A percentile compares a stretch with the other conserved stretches of the same genome.
Evolutionary conservation across 2,113 vertebrate genomes (phyloP).

Genomic region (Cynoglossus semilaevis): DNA sequence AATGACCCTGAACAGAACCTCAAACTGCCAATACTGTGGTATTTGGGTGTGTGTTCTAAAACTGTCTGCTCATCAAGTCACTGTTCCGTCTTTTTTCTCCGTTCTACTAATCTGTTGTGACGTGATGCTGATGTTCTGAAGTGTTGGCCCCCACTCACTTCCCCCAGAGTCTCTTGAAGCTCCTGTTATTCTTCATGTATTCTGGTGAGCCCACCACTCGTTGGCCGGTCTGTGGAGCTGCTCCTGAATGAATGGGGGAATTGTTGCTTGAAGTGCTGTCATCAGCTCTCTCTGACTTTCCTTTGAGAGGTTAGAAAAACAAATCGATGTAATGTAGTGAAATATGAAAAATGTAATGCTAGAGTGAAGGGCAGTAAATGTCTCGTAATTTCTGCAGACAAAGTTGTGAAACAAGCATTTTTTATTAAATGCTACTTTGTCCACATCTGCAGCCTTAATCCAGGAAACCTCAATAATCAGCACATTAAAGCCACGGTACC

Average conservation of each 20-base stretch:
- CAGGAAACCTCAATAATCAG: no score
- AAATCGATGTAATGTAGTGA: not conserved
- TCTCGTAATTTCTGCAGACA: conserved; percentile 16
- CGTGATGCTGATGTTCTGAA: not conserved
- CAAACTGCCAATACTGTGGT: not conserved
- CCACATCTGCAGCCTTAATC: not conserved
- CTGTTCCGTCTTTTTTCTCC: not conserved
- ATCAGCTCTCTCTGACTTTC: conserved; percentile 77
- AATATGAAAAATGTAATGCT: no score
- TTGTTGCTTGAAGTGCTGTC: conserved; percentile 77
- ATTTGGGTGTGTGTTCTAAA: not conserved
- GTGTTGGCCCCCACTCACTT: conserved; percentile 81
- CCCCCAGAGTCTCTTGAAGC: conserved; percentile 95
- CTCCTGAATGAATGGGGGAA: conserved; percentile 79
- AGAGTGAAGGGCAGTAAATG: no score
- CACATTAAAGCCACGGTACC: no score
- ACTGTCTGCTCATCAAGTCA: not conserved
- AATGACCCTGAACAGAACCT: not conserved
- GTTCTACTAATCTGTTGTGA: not conserved
- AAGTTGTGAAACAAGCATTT: conserved; percentile 17
- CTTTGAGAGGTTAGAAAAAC: conserved; percentile 65
- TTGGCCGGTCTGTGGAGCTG: conserved; percentile 71
- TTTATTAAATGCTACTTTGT: conserved; percentile 13
- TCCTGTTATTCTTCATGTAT: conserved; percentile 88
- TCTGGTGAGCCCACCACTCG: conserved; percentile 85